Evolutionary conservation across 2,113 vertebrate genomes (phyloP).

Genomic region (Sinosuthora webbiana): DNA sequence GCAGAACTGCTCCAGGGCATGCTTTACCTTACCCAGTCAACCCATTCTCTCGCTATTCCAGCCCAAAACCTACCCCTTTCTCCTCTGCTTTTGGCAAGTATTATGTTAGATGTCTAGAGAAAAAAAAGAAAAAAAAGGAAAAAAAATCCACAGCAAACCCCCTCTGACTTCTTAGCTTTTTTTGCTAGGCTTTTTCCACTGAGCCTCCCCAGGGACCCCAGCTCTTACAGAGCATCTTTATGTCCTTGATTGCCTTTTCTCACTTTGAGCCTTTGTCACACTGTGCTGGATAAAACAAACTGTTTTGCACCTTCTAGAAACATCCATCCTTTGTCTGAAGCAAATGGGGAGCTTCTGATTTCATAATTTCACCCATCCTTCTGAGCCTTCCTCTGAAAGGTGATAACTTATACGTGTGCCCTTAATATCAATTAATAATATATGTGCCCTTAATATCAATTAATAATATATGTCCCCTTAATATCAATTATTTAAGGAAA

Average conservation of each 20-base stretch:
- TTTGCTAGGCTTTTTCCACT: background rate
- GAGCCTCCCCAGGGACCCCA: background rate
- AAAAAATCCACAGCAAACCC: background rate
- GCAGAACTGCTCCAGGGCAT: background rate
- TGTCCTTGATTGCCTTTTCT: background rate
- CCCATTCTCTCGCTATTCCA: background rate
- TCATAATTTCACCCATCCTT: background rate
- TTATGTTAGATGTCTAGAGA: background rate
- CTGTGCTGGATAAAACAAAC: background rate
- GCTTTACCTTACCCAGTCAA: background rate
- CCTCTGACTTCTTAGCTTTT: background rate
- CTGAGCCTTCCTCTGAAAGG: background rate
- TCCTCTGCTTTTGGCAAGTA: background rate
- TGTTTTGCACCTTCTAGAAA: background rate
- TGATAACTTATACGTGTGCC: background rate
- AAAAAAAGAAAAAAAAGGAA: background rate
- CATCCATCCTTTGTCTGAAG: background rate
- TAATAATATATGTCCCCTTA: background rate
- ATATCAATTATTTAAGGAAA: background rate
- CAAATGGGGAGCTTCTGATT: background rate
- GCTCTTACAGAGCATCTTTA: background rate
- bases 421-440: background rate
- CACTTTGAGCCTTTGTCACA: background rate
- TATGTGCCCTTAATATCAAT: background rate
- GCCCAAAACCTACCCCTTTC: background rate